These are phyloP conservation scores for Oscheius sp. DNA, from an alignment of 1,140 invertebrate genomes.

Conservation along the genomic window DNA sequence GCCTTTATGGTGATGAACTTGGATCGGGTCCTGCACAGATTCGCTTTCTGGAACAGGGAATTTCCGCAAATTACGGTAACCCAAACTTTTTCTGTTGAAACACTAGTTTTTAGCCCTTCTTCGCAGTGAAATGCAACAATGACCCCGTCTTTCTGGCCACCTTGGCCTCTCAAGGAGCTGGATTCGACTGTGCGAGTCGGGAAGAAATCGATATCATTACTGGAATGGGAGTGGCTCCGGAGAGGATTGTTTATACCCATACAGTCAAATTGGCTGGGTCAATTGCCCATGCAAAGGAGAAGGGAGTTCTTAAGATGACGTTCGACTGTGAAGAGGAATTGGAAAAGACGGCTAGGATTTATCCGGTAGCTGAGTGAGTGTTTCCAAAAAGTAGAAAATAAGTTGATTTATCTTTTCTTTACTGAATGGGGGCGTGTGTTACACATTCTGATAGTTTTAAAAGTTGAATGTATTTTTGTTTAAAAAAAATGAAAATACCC, in stretches of 20 bases:
- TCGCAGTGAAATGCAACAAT: conserved; percentile 97
- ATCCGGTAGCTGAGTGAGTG: conserved; percentile 77
- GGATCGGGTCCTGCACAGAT: conserved; percentile 36
- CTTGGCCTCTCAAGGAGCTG: conserved; percentile 78
- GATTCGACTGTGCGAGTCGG: conserved; percentile 96
- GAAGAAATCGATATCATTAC: conserved; percentile 63
- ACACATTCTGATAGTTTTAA: too few relatives aligned
- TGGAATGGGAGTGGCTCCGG: conserved; percentile 13
- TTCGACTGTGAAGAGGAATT: conserved; percentile 94
- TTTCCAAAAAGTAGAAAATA: too few relatives aligned
- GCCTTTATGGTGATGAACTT: conserved; percentile 44
- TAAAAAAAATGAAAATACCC: too few relatives aligned
- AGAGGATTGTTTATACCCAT: conserved; percentile 92
- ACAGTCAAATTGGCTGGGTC: conserved; percentile 92
- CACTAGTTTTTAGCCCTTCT: conserved; percentile 76
- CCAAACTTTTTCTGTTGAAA: neutral
- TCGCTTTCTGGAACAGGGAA: conserved; percentile 37
- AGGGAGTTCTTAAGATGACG: conserved; percentile 74
- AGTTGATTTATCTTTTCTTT: too few relatives aligned
- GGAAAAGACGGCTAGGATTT: conserved; percentile 80
- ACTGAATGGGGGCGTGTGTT: too few relatives aligned
- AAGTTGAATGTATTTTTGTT: too few relatives aligned
- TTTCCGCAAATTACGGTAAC: conserved; percentile 33
- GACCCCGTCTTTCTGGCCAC: conserved; percentile 76
- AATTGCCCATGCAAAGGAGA: conserved; percentile 77